Conservation (phyloP, 2,797 vertebrate species). For the Chelidonichthys spinosus region DNA sequence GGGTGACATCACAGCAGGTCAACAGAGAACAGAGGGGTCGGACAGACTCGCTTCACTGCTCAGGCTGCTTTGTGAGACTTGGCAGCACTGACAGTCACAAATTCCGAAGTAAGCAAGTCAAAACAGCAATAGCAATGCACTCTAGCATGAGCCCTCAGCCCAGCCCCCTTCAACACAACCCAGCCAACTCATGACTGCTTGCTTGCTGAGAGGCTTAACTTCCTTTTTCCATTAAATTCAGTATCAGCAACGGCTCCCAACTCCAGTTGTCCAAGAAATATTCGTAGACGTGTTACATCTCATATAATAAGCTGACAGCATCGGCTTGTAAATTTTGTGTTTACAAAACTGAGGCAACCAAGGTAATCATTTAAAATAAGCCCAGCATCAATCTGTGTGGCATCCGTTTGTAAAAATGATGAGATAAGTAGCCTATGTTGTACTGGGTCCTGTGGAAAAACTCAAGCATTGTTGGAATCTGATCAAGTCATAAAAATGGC, state of each 20-base stretch:
- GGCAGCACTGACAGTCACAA: constrained; percentile 61
- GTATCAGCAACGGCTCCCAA: constrained; percentile 37
- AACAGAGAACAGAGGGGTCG: constrained; percentile 50
- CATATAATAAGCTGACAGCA: constrained; percentile 26
- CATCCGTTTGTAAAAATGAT: constrained; percentile 28
- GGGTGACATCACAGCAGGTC: constrained; percentile 59
- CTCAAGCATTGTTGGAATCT: constrained; percentile 15
- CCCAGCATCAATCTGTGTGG: constrained; percentile 18
- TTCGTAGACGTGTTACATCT: constrained; percentile 30
- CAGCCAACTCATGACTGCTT: constrained; percentile 26
- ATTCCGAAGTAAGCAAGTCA: constrained; percentile 72
- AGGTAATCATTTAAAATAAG: constrained; percentile 61
- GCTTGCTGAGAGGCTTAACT: constrained; percentile 42
- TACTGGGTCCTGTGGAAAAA: neutral
- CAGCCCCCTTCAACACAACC: constrained; percentile 24
- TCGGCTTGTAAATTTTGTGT: constrained; percentile 34
- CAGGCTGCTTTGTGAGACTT: constrained; percentile 52
- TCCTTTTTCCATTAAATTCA: constrained; percentile 25
- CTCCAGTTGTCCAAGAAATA: constrained; percentile 28
- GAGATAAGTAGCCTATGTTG: constrained; percentile 18
- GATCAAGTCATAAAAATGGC: constrained; percentile 7
- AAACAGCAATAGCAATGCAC: constrained; percentile 57
- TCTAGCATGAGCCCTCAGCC: constrained; percentile 51
- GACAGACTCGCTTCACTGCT: constrained; percentile 51
- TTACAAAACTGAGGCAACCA: constrained; percentile 41